phyloP scores from a whole-genome alignment of 2,888 invertebrate genomes.

The Hydraecia micacea region DNA sequence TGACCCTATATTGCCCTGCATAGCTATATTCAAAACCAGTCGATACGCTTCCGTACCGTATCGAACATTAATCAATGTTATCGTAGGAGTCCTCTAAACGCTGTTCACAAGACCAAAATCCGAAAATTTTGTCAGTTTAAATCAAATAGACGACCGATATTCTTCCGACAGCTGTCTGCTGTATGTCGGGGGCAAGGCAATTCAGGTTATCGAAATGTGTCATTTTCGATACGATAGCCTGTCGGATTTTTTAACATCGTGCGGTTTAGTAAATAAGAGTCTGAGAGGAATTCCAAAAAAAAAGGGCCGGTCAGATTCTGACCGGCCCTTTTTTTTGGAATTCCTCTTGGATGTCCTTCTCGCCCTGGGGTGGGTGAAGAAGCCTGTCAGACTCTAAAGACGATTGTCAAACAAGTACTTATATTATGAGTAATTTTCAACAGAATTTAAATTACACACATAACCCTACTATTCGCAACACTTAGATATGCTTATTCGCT shows the following conservation, averaged over 20 bases:
- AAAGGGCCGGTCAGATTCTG: too few species aligned
- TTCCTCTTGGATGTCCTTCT: too few species aligned
- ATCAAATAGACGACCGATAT: not conserved
- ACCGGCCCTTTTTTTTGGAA: too few species aligned
- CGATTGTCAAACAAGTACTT: not conserved
- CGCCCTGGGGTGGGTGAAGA: too few species aligned
- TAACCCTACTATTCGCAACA: not conserved
- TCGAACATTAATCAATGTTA: not conserved
- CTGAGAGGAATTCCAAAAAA: too few species aligned
- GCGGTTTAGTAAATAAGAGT: not conserved
- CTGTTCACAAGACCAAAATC: not conserved
- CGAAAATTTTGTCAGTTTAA: not conserved
- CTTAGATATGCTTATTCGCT: not conserved
- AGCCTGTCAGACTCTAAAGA: too few species aligned
- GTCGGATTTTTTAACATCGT: not conserved
- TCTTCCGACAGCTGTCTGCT: not conserved
- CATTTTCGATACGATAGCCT: not conserved
- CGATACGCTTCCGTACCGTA: not conserved
- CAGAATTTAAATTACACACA: not conserved
- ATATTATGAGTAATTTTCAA: conserved; percentile 1
- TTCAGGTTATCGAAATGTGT: not conserved
- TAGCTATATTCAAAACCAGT: not conserved
- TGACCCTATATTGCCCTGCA: not conserved
- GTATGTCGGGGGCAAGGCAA: not conserved
- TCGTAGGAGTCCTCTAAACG: not conserved